Evolutionary conservation across 2,888 invertebrate species (phyloP).

Genomic region (Miltochrista miniata): DNA sequence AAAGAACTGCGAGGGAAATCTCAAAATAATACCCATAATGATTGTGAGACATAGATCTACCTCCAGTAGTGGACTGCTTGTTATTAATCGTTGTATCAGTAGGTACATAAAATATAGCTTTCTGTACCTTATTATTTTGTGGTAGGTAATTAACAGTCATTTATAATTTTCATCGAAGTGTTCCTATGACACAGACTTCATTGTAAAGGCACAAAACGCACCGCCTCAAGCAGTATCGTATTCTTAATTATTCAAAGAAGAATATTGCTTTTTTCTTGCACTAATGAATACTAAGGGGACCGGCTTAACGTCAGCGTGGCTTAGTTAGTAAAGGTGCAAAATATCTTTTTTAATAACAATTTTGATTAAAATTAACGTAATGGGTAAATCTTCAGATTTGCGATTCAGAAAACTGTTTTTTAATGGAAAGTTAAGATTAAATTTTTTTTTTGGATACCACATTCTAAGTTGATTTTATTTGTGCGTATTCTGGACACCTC

Average conservation of each 20-base stretch:
- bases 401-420: not conserved
- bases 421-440: too few species aligned
- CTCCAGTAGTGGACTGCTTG: too few species aligned
- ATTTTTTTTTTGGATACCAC: too few species aligned
- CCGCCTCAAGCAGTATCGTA: conserved; percentile 6
- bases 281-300: conserved; percentile 21
- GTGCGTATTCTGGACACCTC: too few species aligned
- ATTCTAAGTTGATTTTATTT: too few species aligned
- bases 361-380: not conserved
- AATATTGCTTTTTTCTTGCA: conserved; percentile 9
- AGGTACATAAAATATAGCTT: too few species aligned
- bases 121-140: too few species aligned
- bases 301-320: not conserved
- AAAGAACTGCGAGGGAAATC: too few species aligned
- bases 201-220: too few species aligned
- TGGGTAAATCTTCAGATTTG: not conserved
- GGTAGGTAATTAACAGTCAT: not conserved
- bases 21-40: too few species aligned
- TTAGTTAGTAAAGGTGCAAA: not conserved
- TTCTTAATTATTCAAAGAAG: conserved; percentile 33
- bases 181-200: conserved; percentile 17
- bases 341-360: not conserved
- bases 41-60: too few species aligned
- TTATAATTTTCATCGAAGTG: conserved; percentile 10
- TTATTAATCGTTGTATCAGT: too few species aligned